A percentile compares a stretch with the other conserved stretches of the same genome.
Evolutionary conservation across 2,113 vertebrate genomes (phyloP).

Genomic region (Nannobrachium achirus): DNA sequence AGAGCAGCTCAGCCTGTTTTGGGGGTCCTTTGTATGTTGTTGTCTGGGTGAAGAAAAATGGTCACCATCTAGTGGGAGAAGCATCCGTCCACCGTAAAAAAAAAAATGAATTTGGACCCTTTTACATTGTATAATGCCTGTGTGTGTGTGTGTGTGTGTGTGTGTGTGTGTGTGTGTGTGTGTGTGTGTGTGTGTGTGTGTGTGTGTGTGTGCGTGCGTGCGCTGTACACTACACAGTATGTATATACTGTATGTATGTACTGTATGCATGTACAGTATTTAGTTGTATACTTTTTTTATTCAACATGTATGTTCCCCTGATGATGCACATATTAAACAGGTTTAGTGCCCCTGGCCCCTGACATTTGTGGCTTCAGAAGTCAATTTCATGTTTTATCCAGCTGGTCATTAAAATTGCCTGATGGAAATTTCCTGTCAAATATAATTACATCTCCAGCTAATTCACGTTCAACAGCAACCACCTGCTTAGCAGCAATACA

Average conservation of each 20-base stretch:
- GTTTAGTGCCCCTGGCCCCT: background rate
- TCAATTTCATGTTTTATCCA: background rate
- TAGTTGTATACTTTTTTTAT: too few relatives aligned
- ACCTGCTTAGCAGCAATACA: slow-evolving; percentile 8
- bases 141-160: too few relatives aligned
- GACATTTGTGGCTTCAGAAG: slow-evolving; percentile 23
- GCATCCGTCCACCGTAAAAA: background rate
- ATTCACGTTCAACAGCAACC: background rate
- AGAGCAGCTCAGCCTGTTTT: slow-evolving; percentile 71
- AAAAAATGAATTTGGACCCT: too few relatives aligned
- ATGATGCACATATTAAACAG: background rate
- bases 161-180: too few relatives aligned
- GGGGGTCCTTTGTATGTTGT: slow-evolving; percentile 40
- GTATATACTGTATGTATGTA: too few relatives aligned
- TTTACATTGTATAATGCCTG: too few relatives aligned
- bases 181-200: too few relatives aligned
- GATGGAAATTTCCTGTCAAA: background rate
- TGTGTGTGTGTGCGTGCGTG: too few relatives aligned
- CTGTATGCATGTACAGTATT: too few relatives aligned
- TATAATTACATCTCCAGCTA: background rate
- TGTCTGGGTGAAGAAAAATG: slow-evolving; percentile 31
- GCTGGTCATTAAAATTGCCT: background rate
- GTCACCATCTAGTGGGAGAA: slow-evolving; percentile 1
- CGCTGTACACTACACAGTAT: too few relatives aligned
- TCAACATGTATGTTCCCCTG: too few relatives aligned